Conservation (phyloP, 1,140 invertebrate genomes). For the Drosophila asahinai region DNA sequence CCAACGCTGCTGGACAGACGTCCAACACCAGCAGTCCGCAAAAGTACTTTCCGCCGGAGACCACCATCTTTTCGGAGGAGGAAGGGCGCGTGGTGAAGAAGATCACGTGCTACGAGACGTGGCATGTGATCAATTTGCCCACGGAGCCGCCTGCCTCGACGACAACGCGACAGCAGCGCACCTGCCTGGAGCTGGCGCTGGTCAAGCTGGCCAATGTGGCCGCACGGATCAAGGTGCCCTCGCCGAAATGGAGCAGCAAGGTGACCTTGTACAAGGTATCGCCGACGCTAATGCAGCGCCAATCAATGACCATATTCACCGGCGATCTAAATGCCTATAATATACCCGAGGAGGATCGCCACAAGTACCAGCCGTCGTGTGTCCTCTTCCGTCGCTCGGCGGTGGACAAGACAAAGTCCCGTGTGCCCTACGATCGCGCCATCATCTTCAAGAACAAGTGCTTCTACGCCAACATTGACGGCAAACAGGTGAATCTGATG, state of each 20-base stretch:
- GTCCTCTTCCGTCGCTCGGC: constrained; percentile 76
- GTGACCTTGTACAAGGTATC: constrained; percentile 79
- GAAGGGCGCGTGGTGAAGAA: constrained; percentile 84
- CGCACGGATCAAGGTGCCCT: constrained; percentile 62
- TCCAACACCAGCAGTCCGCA: constrained; percentile 12
- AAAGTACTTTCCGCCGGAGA: constrained; percentile 73
- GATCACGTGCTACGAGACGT: constrained; percentile 84
- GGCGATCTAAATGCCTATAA: constrained; percentile 77
- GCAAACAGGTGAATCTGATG: constrained; percentile 81
- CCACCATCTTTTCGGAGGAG: constrained; percentile 72
- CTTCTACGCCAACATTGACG: constrained; percentile 82
- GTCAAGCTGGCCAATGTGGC: constrained; percentile 78
- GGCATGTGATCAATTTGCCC: constrained; percentile 79
- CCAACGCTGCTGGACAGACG: not conserved
- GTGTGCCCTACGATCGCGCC: constrained; percentile 81
- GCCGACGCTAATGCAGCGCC: constrained; percentile 54
- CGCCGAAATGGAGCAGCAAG: constrained; percentile 73
- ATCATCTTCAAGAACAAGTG: constrained; percentile 84
- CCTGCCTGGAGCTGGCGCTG: constrained; percentile 72
- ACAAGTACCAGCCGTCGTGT: constrained; percentile 81
- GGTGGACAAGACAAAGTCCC: constrained; percentile 55
- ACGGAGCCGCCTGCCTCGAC: constrained; percentile 18
- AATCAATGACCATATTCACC: constrained; percentile 68
- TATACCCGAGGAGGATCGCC: constrained; percentile 74
- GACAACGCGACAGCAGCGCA: constrained; percentile 56